These are phyloP conservation scores for Diorhabda elongata DNA, from an alignment of 1,140 invertebrate species.

Conservation along the genomic window DNA sequence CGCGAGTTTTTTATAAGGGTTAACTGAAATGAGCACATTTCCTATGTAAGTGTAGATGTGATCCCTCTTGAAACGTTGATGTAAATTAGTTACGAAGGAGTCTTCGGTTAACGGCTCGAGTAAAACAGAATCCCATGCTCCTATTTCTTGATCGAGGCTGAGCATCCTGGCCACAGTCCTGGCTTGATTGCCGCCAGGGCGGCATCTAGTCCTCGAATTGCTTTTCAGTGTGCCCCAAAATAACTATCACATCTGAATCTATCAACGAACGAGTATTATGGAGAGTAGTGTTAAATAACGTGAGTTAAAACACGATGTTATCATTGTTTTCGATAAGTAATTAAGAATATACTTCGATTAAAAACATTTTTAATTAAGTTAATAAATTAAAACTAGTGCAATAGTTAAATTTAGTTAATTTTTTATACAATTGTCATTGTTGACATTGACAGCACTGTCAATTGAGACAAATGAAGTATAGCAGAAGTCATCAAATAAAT, in stretches of 20 bases:
- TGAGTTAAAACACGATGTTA: background rate
- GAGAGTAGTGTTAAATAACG: background rate
- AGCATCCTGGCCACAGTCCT: constrained; percentile 42
- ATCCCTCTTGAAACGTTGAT: constrained; percentile 71
- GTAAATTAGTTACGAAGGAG: constrained; percentile 69
- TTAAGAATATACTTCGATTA: background rate
- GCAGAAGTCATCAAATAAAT: background rate
- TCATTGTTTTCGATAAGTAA: background rate
- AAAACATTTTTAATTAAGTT: constrained; percentile 16
- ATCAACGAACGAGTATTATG: background rate
- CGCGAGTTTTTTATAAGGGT: constrained; percentile 73
- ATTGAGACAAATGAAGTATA: background rate
- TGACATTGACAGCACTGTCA: constrained; percentile 5
- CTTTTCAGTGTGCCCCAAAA: constrained; percentile 37
- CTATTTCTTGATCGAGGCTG: constrained; percentile 56
- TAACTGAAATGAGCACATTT: constrained; percentile 70
- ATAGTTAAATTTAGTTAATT: background rate
- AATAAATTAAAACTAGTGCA: constrained; percentile 9
- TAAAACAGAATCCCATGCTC: constrained; percentile 71
- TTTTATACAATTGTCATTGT: constrained; percentile 3
- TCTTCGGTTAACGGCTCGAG: constrained; percentile 73
- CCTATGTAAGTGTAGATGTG: constrained; percentile 81
- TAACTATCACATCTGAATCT: constrained; percentile 4
- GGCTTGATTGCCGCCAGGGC: constrained; percentile 36
- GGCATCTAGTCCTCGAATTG: constrained; percentile 40